Base-by-base conservation (phyloP, 2,888 invertebrate genomes). In the Harpalus rufipes region DNA sequence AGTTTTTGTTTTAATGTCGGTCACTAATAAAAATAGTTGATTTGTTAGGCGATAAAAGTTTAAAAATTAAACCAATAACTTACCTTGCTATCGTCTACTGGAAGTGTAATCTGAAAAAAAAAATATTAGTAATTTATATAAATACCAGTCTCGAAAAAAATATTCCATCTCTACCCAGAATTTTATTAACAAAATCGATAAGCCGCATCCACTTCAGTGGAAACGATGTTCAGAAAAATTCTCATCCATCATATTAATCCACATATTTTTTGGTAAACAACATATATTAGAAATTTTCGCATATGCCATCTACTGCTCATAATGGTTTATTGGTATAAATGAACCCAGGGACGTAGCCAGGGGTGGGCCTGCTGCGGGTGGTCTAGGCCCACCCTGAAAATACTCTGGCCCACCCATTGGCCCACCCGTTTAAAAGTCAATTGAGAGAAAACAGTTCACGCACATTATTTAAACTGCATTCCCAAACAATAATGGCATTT, bases 161-260 rank as follows among this genome's bases (percentile, higher is more conserved):
- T 59, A 32, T 59, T 59, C 59, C 18, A 18, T 14, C 18, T 16
- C 59, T 59, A 14, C 16, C 7, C 14, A 59, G 59, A 59, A 59
- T 63, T 63, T 5, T 63, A 63, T 63, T 63, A 63, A 8, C 18
- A 7, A 63, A 63, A 63, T 63, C 63, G 7, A 63, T 63, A 18
- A 63, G 21, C 12, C 21, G 16, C 21, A 63, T 63, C 5, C 12
- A 7, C 63, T 63, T 25, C 16, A 63, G 63, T 63, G 10, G 63
- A 63, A 63, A 8, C 63, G 21, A 21, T 63, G 21, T 61, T 10
- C 12, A 21, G 10, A 63, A 63, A 61, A 63, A 21, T 21, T 63
- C 63, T 63, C 63, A 63, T 63, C 63, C 8, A 63, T 63, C 63
- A 63, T 63, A 12, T 5, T 7, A 63, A 12, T 25, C 25, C 16